Percentiles rank a stretch among this genome's conserved stretches.
Conservation (phyloP, 2,888 invertebrate genomes). For the Lepas anatifera region DNA sequence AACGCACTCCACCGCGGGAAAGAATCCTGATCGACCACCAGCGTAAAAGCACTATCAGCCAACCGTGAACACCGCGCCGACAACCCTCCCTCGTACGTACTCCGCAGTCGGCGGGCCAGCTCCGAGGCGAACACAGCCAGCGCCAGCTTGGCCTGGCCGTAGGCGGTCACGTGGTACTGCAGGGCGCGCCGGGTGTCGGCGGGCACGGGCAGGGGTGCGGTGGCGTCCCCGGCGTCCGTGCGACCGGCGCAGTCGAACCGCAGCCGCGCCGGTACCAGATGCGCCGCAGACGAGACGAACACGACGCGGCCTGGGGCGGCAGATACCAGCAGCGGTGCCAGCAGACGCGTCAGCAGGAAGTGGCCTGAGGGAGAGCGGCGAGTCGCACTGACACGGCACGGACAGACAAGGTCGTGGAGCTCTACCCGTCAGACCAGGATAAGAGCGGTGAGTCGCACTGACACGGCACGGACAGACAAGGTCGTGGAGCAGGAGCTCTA, state of each 20-base stretch:
- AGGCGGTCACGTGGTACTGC: slow-evolving; percentile 17
- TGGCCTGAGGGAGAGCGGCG: slow-evolving; percentile 15
- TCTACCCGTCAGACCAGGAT: too few species aligned
- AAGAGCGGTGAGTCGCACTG: too few species aligned
- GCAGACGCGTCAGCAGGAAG: slow-evolving; percentile 17
- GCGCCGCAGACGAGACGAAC: slow-evolving; percentile 21
- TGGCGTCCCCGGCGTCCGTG: neutral
- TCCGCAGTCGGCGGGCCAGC: neutral
- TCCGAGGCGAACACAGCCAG: slow-evolving; percentile 19
- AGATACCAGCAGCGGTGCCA: neutral
- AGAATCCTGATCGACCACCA: too few species aligned
- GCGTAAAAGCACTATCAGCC: too few species aligned
- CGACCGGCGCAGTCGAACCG: slow-evolving; percentile 16
- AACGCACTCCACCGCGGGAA: too few species aligned
- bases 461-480: too few species aligned
- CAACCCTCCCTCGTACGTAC: too few species aligned
- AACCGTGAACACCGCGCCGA: too few species aligned
- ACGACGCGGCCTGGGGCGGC: slow-evolving; percentile 15
- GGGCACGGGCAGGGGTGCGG: neutral
- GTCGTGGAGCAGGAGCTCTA: too few species aligned
- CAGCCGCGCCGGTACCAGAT: slow-evolving; percentile 3
- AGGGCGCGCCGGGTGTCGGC: neutral
- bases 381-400: slow-evolving; percentile 37
- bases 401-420: too few species aligned
- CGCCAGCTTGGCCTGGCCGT: slow-evolving; percentile 22